These are phyloP conservation scores for Atlantisia rogersi DNA, from an alignment of 2,113 vertebrate species.

Conservation along the genomic window DNA sequence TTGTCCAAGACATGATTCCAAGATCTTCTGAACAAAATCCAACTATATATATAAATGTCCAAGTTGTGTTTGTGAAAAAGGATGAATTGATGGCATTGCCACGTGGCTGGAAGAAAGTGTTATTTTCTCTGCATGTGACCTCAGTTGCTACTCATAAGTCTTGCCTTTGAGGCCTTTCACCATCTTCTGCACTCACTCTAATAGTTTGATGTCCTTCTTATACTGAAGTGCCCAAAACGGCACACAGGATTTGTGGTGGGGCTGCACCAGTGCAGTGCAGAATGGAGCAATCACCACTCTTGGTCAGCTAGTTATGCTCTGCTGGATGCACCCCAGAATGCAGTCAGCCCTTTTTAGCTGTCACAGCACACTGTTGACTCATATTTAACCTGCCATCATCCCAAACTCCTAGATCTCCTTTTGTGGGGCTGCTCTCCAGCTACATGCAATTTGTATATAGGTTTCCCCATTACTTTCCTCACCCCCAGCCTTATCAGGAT, in stretches of 20 bases:
- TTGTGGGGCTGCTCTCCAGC: fast-evolving
- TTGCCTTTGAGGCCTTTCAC: fast-evolving
- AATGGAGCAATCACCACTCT: background rate
- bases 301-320: fast-evolving
- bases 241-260: fast-evolving
- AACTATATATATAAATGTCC: background rate
- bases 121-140: background rate
- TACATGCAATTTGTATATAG: fast-evolving
- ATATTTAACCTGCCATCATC: background rate
- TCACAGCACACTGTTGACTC: no score
- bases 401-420: background rate
- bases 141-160: fast-evolving
- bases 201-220: background rate
- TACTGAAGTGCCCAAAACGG: fast-evolving
- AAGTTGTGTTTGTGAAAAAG: background rate
- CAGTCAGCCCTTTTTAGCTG: fast-evolving
- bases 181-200: background rate
- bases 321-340: background rate
- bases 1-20: background rate
- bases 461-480: background rate
- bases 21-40: background rate
- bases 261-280: fast-evolving
- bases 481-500: background rate
- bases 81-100: background rate
- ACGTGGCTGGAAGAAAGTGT: fast-evolving